Evolutionary conservation across 2,888 invertebrate species (phyloP), one percentile per base, ranked within the genome.

Genomic region (Platycheirus albimanus): DNA sequence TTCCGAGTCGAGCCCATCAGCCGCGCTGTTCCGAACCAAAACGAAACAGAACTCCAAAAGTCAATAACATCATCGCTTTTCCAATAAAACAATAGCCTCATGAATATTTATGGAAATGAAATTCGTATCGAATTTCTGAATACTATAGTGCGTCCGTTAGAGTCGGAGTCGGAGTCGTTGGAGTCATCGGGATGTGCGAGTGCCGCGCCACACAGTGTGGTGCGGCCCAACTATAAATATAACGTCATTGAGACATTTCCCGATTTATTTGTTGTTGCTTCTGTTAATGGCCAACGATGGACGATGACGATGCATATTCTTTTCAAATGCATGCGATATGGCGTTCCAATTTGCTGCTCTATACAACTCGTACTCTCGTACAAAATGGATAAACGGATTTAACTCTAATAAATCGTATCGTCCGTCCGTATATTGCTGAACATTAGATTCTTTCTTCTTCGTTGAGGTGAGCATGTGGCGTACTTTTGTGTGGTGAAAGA

Each of bases 31-130:
- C n/a, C 4, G 19, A 17, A 19, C 8, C 2, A 33, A 56, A 56
- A n/a, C 56, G 56, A 20, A 58, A 49, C 67, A 67, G 36, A 66
- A 58, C 67, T 51, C 72, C 36, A 74, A 81, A 61, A 76, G 81
- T 77, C 81, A 81, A 81, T 77, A 81, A 77, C 81, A 81, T 71
- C 70, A 66, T 64, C 72, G 75, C 69, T 69, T 70, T 75, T 76
- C 76, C 61, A 66, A 64, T 64, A 77, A 79, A 77, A 79, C 74
- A 79, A 79, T 52, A 30, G 38, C 24, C 58, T 71, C 81, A 77
- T 81, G 81, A 77, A 81, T 81, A 81, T 81, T 81, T 81, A 81
- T 81, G 81, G 72, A 81, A 81, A 77, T 81, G 81, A 81, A 81
- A 81, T 77, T 72, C 61, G 77, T 54, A 81, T 81, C 71, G 61